phyloP scores from a whole-genome alignment of 2,888 invertebrate species.

The Nomada goodeniana region DNA sequence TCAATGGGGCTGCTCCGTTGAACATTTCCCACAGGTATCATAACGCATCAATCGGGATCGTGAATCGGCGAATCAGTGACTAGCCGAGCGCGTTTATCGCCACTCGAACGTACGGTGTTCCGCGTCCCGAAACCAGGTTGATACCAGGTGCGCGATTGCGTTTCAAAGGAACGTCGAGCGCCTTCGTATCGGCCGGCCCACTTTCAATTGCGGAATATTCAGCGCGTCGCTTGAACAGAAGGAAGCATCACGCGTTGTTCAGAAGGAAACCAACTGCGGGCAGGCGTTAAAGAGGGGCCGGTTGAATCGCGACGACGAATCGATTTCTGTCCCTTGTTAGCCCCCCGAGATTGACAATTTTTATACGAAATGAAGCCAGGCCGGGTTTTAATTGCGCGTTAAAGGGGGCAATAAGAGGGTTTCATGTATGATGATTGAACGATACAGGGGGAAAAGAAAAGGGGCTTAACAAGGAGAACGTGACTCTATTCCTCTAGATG shows the following conservation, averaged over 20 bases:
- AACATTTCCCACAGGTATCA: conserved; percentile 5
- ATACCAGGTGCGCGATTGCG: conserved; percentile 3
- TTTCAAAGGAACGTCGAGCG: neutral
- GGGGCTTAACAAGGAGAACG: conserved; percentile 19
- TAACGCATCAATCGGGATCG: neutral
- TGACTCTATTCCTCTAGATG: conserved; percentile 17
- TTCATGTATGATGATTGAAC: neutral
- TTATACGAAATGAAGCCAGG: neutral
- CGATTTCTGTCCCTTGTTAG: neutral
- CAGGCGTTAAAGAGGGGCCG: neutral
- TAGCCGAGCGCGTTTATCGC: neutral
- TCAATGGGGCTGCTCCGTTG: neutral
- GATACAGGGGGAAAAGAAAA: conserved; percentile 4
- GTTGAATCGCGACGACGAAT: neutral
- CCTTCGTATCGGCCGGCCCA: neutral
- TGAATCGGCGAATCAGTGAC: no score
- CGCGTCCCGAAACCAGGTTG: neutral
- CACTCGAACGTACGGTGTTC: conserved; percentile 3
- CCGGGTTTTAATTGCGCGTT: neutral
- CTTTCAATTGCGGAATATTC: conserved; percentile 1
- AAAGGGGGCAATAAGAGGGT: neutral
- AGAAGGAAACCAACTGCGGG: neutral
- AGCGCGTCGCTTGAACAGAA: neutral
- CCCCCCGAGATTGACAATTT: neutral
- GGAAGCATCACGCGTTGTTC: neutral